Percentiles rank a stretch among this genome's conserved stretches.
Conservation (phyloP, 2,888 invertebrate species). For the Acleris literana region DNA sequence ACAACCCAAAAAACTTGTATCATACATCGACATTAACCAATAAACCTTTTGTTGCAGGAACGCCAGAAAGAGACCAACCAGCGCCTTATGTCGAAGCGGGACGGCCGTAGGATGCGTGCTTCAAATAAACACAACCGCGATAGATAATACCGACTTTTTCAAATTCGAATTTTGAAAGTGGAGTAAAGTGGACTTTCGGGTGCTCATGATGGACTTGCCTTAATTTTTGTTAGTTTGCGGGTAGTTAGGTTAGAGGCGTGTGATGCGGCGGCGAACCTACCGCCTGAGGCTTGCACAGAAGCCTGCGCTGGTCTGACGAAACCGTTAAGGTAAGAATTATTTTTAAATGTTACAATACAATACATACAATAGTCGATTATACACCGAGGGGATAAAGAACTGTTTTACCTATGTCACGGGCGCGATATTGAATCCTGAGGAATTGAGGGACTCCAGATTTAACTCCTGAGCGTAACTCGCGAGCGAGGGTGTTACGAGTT, state of each 20-base stretch:
- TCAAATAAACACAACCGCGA: constrained; percentile 67
- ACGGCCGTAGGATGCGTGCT: constrained; percentile 70
- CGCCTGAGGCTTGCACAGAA: constrained; percentile 52
- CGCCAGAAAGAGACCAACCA: constrained; percentile 63
- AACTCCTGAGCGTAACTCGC: too few relatives aligned
- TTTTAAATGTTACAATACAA: too few relatives aligned
- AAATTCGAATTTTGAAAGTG: constrained; percentile 57
- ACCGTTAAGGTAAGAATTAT: constrained; percentile 68
- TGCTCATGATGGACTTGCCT: constrained; percentile 64
- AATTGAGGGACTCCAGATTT: too few relatives aligned
- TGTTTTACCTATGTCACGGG: too few relatives aligned
- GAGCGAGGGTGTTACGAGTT: too few relatives aligned
- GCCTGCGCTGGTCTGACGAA: constrained; percentile 76
- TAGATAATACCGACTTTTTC: constrained; percentile 67
- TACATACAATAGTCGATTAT: too few relatives aligned
- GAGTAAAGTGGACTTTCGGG: constrained; percentile 52
- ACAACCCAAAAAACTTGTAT: too few relatives aligned
- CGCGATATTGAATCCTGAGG: too few relatives aligned
- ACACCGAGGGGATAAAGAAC: too few relatives aligned
- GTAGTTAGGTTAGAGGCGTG: constrained; percentile 47
- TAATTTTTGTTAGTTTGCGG: constrained; percentile 45
- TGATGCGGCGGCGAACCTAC: constrained; percentile 71
- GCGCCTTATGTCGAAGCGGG: constrained; percentile 79
- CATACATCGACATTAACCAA: constrained; percentile 40
- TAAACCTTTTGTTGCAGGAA: constrained; percentile 70